Conservation (phyloP, 2,113 vertebrate genomes). For the Dromas ardeola region DNA sequence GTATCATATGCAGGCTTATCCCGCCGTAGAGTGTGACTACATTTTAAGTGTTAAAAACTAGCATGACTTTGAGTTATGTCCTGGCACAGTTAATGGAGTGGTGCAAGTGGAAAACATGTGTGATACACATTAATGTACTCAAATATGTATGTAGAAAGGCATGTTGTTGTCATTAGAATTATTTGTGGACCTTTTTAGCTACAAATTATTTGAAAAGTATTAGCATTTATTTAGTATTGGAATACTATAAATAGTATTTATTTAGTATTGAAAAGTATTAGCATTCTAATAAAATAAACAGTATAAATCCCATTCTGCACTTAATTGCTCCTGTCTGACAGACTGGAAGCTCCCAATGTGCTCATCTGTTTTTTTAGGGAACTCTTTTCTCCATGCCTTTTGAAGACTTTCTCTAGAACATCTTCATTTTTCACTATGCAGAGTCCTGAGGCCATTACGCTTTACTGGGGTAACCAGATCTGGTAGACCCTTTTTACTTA, state of each 20-base stretch:
- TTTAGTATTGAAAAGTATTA: background rate
- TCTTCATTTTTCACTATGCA: background rate
- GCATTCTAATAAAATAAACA: background rate
- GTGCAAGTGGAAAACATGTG: background rate
- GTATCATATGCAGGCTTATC: background rate
- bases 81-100: background rate
- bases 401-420: background rate
- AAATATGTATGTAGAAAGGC: background rate
- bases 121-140: background rate
- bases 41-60: background rate
- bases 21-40: background rate
- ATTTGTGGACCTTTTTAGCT: background rate
- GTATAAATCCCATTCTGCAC: background rate
- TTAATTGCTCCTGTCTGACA: background rate
- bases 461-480: background rate
- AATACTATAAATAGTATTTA: too few relatives aligned
- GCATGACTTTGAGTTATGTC: background rate
- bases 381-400: background rate
- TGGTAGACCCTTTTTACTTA: background rate
- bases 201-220: background rate
- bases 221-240: background rate
- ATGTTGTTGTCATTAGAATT: constrained; percentile 13
- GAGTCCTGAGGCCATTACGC: background rate
- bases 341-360: background rate
- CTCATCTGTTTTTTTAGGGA: background rate